These are phyloP conservation scores for Somateria mollissima DNA, from an alignment of 2,797 vertebrate genomes.

Conservation along the genomic window DNA sequence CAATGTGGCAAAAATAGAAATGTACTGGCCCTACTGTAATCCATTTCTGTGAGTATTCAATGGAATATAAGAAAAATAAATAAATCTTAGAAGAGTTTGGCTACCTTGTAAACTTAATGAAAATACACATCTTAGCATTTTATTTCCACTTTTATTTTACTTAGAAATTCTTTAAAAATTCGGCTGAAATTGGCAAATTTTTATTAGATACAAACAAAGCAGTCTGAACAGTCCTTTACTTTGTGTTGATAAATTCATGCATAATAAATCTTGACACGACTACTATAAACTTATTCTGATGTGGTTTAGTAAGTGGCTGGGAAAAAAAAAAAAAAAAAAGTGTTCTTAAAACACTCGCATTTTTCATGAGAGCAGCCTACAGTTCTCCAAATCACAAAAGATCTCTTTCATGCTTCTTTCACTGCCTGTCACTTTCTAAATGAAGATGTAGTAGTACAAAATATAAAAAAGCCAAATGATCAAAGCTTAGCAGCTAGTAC, in stretches of 20 bases:
- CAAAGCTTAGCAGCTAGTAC: slow-evolving; percentile 8
- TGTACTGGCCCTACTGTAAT: not conserved
- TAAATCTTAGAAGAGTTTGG: not conserved
- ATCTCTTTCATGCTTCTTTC: not conserved
- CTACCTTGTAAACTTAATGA: not conserved
- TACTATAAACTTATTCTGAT: not conserved
- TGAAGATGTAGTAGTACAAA: slow-evolving; percentile 29
- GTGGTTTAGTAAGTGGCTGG: not conserved
- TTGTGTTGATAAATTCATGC: not conserved
- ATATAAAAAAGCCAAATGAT: slow-evolving; percentile 25
- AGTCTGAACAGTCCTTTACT: not conserved
- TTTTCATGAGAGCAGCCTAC: not conserved
- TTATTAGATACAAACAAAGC: not conserved
- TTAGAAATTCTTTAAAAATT: not conserved
- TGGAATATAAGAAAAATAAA: not conserved
- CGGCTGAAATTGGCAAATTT: not conserved
- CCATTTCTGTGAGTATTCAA: not conserved
- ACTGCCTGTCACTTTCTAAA: slow-evolving; percentile 42
- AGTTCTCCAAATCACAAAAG: slow-evolving; percentile 1
- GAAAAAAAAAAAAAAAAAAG: not conserved
- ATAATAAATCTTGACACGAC: not conserved
- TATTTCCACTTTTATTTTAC: not conserved
- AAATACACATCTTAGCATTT: not conserved
- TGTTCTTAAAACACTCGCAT: not conserved
- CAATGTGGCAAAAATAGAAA: not conserved